A percentile compares a stretch with the other conserved stretches of the same genome.
Conservation (phyloP, 2,113 vertebrate genomes). For the Cyanoderma ruficeps region DNA sequence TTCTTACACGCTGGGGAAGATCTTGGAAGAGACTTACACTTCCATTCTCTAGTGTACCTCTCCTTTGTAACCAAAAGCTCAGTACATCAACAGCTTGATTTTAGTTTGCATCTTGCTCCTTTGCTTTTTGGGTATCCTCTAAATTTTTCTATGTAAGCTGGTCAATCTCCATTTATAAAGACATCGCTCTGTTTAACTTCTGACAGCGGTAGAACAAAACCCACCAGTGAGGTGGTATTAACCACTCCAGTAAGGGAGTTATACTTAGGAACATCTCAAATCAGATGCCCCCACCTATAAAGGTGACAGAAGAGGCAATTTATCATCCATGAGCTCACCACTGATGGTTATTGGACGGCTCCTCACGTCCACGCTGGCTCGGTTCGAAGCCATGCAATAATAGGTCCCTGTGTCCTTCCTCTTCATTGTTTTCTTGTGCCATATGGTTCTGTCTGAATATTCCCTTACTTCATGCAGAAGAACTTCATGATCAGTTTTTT, state of each 20-base stretch:
- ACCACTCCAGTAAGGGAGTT: not conserved
- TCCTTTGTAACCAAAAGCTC: not conserved
- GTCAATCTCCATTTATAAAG: not conserved
- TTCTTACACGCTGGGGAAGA: not conserved
- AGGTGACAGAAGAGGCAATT: not conserved
- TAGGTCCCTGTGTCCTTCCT: conserved; percentile 54
- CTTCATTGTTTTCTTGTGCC: conserved; percentile 12
- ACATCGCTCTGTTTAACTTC: not conserved
- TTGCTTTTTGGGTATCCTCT: not conserved
- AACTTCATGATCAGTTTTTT: not conserved
- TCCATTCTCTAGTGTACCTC: not conserved
- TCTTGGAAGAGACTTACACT: too few species aligned
- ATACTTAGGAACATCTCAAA: not conserved
- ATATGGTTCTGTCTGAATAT: not conserved
- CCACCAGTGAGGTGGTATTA: not conserved
- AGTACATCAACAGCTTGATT: not conserved
- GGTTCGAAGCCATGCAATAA: conserved; percentile 56
- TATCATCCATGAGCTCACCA: conserved; percentile 17
- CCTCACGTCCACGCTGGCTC: not conserved
- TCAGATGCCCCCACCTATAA: not conserved
- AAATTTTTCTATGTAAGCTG: not conserved
- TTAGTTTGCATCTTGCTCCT: not conserved
- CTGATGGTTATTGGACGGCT: conserved; percentile 42
- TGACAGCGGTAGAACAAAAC: not conserved
- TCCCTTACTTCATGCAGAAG: not conserved